A percentile compares a stretch with the other conserved stretches of the same genome.
These are phyloP conservation scores for Gallinago paraguaiae DNA, from an alignment of 2,113 vertebrate species.

Conservation along the genomic window DNA sequence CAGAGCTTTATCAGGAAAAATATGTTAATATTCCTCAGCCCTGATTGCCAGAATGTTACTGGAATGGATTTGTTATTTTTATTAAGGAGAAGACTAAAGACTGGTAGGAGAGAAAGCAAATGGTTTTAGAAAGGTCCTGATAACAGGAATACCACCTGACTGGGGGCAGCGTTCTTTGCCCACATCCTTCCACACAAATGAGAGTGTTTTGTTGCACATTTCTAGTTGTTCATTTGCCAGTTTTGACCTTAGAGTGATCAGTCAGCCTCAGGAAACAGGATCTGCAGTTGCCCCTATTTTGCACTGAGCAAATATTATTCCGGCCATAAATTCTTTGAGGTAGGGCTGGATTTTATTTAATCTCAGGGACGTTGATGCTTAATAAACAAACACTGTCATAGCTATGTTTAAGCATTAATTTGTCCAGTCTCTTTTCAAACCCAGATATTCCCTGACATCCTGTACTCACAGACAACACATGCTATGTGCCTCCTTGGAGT, in stretches of 20 bases:
- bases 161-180: background rate
- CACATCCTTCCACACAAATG: background rate
- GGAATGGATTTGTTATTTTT: background rate
- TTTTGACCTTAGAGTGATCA: background rate
- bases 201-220: fast-evolving
- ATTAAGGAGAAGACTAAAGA: background rate
- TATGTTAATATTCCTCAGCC: background rate
- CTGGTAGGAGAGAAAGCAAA: background rate
- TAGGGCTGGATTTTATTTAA: background rate
- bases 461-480: background rate
- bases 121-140: background rate
- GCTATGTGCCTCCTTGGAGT: background rate
- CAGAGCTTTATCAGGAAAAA: background rate
- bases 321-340: background rate
- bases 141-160: background rate
- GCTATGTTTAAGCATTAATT: background rate
- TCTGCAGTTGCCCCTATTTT: background rate
- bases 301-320: background rate
- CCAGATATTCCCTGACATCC: background rate
- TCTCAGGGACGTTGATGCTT: background rate
- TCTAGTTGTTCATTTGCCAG: background rate
- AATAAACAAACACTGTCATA: background rate
- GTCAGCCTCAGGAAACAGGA: background rate
- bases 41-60: background rate
- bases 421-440: background rate